Conservation (phyloP, 2,888 invertebrate genomes). For the Harpalus rubripes region DNA sequence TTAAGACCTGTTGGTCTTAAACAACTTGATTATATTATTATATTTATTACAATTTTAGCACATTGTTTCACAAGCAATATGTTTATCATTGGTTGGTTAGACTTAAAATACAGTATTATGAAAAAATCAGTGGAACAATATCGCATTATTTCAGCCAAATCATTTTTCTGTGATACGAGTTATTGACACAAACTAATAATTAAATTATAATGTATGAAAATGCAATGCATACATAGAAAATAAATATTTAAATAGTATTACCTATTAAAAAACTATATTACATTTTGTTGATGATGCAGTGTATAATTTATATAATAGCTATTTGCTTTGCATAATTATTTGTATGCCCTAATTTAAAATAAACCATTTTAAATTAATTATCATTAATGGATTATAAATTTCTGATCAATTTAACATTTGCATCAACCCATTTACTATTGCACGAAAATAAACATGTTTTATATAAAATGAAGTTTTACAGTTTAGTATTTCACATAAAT, state of each 20-base stretch:
- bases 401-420: background rate
- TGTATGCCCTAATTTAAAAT: constrained; percentile 19
- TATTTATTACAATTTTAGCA: too few relatives aligned
- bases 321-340: constrained; percentile 23
- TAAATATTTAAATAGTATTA: constrained; percentile 44
- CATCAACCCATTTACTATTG: background rate
- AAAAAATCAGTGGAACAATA: background rate
- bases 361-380: constrained; percentile 23
- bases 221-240: background rate
- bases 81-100: too few relatives aligned
- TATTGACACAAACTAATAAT: constrained; percentile 20
- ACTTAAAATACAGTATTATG: background rate
- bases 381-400: background rate
- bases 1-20: too few relatives aligned
- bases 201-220: constrained; percentile 38
- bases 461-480: too few relatives aligned
- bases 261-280: constrained; percentile 32
- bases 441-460: background rate
- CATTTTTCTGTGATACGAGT: background rate
- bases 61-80: too few relatives aligned
- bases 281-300: background rate
- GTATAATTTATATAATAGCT: constrained; percentile 21
- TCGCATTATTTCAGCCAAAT: background rate
- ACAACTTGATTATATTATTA: too few relatives aligned
- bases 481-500: too few relatives aligned